phyloP scores from a whole-genome alignment of 1,140 invertebrate species.

The Cryptotermes secundus region DNA sequence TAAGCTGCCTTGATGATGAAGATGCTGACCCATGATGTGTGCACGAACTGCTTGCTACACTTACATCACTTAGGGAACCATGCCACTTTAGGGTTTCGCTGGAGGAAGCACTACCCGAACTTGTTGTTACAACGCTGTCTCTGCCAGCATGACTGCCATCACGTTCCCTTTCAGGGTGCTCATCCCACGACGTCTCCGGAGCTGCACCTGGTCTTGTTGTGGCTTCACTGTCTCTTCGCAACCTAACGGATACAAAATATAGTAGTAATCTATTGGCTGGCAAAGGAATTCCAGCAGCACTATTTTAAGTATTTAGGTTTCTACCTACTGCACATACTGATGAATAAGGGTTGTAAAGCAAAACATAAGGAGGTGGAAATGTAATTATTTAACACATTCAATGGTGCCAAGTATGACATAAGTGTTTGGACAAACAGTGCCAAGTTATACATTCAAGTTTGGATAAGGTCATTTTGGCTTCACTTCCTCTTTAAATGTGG shows the following conservation, averaged over 20 bases:
- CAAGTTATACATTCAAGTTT: too few species aligned
- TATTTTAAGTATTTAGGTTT: too few species aligned
- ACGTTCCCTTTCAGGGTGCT: slow-evolving; percentile 19
- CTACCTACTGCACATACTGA: too few species aligned
- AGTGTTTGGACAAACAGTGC: too few species aligned
- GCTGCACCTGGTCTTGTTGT: background rate
- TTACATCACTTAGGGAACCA: slow-evolving; percentile 74
- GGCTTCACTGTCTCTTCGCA: slow-evolving; percentile 42
- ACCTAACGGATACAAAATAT: slow-evolving; percentile 46
- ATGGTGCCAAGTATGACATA: too few species aligned
- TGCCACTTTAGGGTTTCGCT: slow-evolving; percentile 83
- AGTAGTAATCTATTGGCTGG: slow-evolving; percentile 40
- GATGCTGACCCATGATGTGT: slow-evolving; percentile 37
- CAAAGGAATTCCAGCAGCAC: too few species aligned
- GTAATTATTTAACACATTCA: too few species aligned
- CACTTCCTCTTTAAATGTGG: too few species aligned
- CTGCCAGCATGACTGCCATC: slow-evolving; percentile 49
- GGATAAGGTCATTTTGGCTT: too few species aligned
- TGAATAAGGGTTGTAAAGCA: too few species aligned
- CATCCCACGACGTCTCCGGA: slow-evolving; percentile 41
- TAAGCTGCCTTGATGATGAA: slow-evolving; percentile 57
- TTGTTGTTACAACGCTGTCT: slow-evolving; percentile 66
- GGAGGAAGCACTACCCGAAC: slow-evolving; percentile 60
- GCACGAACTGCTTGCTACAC: slow-evolving; percentile 57
- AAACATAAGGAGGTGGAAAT: too few species aligned